A percentile compares a stretch with the other conserved stretches of the same genome.
phyloP scores from a whole-genome alignment of 2,888 invertebrate species.

The Scaptomyza caliginosa region DNA sequence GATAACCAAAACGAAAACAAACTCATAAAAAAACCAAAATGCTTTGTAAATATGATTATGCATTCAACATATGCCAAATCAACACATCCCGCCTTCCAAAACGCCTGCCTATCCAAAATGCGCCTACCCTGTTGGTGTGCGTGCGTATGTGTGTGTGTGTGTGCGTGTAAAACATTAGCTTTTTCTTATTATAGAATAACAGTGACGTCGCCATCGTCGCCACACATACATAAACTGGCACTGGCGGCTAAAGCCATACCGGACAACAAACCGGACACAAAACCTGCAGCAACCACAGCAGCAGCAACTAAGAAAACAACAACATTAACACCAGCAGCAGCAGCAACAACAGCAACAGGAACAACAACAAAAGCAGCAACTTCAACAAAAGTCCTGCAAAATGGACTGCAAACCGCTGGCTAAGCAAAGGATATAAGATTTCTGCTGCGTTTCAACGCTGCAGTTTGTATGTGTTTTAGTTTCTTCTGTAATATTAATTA shows the following conservation, averaged over 20 bases:
- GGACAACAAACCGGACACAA: constrained; percentile 51
- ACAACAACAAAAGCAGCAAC: constrained; percentile 16
- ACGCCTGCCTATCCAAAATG: constrained; percentile 34
- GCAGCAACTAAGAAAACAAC: constrained; percentile 16
- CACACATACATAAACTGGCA: constrained; percentile 80
- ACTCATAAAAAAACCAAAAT: constrained; percentile 53
- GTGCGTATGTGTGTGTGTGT: constrained; percentile 64
- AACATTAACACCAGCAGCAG: constrained; percentile 9
- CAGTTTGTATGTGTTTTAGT: constrained; percentile 21
- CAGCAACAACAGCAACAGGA: constrained; percentile 15
- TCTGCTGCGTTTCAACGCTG: constrained; percentile 20
- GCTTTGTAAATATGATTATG: constrained; percentile 70
- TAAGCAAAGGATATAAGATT: constrained; percentile 4
- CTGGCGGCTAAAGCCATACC: constrained; percentile 68
- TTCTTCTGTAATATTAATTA: constrained; percentile 65
- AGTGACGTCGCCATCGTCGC: constrained; percentile 83
- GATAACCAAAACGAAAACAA: constrained; percentile 31
- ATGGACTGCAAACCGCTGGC: constrained; percentile 53
- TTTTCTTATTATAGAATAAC: constrained; percentile 84
- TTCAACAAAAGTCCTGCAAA: constrained; percentile 57
- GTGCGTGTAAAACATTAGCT: constrained; percentile 81
- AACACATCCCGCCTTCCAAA: constrained; percentile 56
- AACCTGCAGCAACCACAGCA: constrained; percentile 33
- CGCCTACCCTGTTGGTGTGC: constrained; percentile 42
- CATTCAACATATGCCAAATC: constrained; percentile 48